A percentile compares a stretch with the other conserved stretches of the same genome.
These are phyloP conservation scores for Thera obeliscata DNA, from an alignment of 2,888 invertebrate species.

Conservation along the genomic window DNA sequence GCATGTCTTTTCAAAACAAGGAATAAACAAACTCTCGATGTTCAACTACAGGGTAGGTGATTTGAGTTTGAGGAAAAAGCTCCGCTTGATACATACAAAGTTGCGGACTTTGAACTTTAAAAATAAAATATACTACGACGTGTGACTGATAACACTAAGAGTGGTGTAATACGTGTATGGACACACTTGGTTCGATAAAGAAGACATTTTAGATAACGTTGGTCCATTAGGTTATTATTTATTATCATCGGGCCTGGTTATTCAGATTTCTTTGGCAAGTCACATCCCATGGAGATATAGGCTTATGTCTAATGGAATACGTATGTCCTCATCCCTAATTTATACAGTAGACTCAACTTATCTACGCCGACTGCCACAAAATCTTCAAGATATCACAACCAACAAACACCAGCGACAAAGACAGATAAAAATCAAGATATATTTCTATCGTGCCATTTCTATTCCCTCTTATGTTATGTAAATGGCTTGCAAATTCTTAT, in stretches of 20 bases:
- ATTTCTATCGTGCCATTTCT: constrained; percentile 42
- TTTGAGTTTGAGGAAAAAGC: not conserved
- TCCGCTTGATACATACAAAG: not conserved
- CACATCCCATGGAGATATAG: constrained; percentile 33
- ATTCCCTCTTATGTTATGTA: constrained; percentile 44
- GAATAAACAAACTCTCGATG: not conserved
- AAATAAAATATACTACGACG: not conserved
- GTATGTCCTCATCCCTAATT: constrained; percentile 48
- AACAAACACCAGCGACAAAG: constrained; percentile 43
- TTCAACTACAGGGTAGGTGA: not conserved
- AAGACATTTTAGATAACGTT: constrained; percentile 18
- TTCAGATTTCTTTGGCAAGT: constrained; percentile 37
- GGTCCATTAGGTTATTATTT: constrained; percentile 24
- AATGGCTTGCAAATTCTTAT: constrained; percentile 49
- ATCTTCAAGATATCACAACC: constrained; percentile 38
- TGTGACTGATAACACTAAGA: constrained; percentile 10
- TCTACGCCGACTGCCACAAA: constrained; percentile 40
- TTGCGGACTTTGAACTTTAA: not conserved
- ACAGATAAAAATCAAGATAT: constrained; percentile 42
- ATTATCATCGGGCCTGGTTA: constrained; percentile 6
- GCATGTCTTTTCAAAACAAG: not conserved
- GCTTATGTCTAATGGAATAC: constrained; percentile 35
- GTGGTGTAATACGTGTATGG: constrained; percentile 9
- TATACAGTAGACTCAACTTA: constrained; percentile 45
- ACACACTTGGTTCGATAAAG: constrained; percentile 16